Evolutionary conservation across 2,797 vertebrate genomes (phyloP).

Genomic region (Pangasius larnaudii): DNA sequence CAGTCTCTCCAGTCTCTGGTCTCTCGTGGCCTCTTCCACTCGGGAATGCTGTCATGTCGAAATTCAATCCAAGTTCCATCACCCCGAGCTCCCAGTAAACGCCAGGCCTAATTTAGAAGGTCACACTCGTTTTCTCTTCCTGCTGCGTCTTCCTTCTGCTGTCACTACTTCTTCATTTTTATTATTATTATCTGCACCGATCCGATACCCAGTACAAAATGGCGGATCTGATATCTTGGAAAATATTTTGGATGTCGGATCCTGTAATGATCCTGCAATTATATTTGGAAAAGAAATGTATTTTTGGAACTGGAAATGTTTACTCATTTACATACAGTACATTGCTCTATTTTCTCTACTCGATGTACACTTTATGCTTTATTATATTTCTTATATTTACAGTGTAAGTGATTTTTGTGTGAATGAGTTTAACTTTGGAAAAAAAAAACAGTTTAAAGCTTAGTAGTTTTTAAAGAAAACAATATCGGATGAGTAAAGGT

Average conservation of each 20-base stretch:
- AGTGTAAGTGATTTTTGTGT: not conserved
- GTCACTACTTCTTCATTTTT: not conserved
- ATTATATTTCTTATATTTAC: not conserved
- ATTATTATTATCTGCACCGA: not conserved
- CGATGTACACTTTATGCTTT: not conserved
- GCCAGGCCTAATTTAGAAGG: slow-evolving; percentile 48
- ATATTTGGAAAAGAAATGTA: not conserved
- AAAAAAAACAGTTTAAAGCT: not conserved
- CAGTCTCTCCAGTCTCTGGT: slow-evolving; percentile 44
- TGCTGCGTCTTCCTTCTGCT: slow-evolving; percentile 54
- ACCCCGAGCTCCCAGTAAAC: slow-evolving; percentile 51
- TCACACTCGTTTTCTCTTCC: slow-evolving; percentile 49
- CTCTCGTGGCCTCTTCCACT: slow-evolving; percentile 50
- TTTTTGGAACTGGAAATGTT: not conserved
- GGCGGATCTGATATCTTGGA: not conserved
- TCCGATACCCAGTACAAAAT: not conserved
- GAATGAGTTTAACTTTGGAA: not conserved
- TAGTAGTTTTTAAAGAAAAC: not conserved
- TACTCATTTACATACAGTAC: not conserved
- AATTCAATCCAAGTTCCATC: slow-evolving; percentile 75
- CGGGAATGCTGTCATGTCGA: slow-evolving; percentile 77
- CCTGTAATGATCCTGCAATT: not conserved
- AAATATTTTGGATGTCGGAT: not conserved
- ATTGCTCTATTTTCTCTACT: too few species aligned
- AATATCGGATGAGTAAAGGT: not conserved